These are phyloP conservation scores for Sphaeramia orbicularis DNA, from an alignment of 2,797 vertebrate genomes.

Conservation along the genomic window DNA sequence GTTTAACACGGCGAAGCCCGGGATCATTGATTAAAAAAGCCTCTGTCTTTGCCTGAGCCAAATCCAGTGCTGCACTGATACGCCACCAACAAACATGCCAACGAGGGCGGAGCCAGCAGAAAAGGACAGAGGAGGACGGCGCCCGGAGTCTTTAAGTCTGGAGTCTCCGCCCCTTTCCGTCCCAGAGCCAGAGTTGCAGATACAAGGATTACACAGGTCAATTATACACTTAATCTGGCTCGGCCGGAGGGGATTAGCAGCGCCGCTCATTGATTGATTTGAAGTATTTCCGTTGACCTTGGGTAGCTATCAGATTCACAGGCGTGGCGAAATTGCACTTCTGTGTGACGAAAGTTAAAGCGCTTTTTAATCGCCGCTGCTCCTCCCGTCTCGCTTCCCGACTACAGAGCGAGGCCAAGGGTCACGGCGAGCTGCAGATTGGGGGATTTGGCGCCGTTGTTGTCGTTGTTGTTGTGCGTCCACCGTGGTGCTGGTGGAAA, in stretches of 20 bases:
- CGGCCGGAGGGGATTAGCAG: conserved; percentile 88
- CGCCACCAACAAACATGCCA: conserved; percentile 31
- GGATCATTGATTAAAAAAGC: conserved; percentile 99
- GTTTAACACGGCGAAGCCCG: conserved; percentile 88
- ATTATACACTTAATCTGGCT: conserved; percentile 99
- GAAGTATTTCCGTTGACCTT: conserved; percentile 94
- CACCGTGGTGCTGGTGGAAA: too few relatives aligned
- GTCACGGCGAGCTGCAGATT: conserved; percentile 66
- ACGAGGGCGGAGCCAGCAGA: conserved; percentile 4
- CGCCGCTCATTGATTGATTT: conserved; percentile 94
- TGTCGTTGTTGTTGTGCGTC: conserved; percentile 20
- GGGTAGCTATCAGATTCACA: conserved; percentile 91
- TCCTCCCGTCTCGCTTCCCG: conserved; percentile 40
- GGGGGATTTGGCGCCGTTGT: conserved; percentile 55
- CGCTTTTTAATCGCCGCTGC: conserved; percentile 87
- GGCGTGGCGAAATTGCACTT: conserved; percentile 88
- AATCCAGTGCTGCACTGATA: conserved; percentile 90
- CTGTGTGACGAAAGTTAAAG: conserved; percentile 87
- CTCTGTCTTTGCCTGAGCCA: conserved; percentile 91
- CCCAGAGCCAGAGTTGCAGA: conserved; percentile 84
- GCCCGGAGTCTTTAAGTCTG: conserved; percentile 32
- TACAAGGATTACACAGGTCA: conserved; percentile 97
- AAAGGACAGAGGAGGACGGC: conserved; percentile 32
- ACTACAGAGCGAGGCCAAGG: conserved; percentile 50
- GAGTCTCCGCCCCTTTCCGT: conserved; percentile 16